Conservation (phyloP, 2,888 invertebrate species). For the Hermodice carunculata region DNA sequence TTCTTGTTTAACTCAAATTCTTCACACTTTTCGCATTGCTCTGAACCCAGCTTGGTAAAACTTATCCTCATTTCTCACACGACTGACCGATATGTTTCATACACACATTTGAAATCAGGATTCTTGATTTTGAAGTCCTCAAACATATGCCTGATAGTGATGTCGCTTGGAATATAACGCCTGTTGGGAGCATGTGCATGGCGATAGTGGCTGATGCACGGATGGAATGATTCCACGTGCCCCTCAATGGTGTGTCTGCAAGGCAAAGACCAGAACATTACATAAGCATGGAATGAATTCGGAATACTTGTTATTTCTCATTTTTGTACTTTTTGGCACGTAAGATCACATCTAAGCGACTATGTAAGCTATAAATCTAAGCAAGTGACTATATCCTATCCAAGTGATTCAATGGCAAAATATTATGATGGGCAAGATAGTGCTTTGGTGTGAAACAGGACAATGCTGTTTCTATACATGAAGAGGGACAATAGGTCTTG, state of each 20-base stretch:
- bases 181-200: constrained; percentile 26
- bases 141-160: constrained; percentile 22
- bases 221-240: constrained; percentile 30
- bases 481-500: no score
- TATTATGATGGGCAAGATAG: no score
- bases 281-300: constrained; percentile 1
- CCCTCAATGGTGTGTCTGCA: no score
- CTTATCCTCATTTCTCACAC: constrained; percentile 28
- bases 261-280: not conserved
- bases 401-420: no score
- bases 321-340: no score
- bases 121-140: constrained; percentile 13
- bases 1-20: not conserved
- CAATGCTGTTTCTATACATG: no score
- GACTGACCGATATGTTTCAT: constrained; percentile 15
- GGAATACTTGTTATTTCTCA: no score
- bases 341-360: no score
- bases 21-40: constrained; percentile 31
- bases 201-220: constrained; percentile 29
- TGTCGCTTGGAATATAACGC: constrained; percentile 28
- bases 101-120: constrained; percentile 9
- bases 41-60: constrained; percentile 30
- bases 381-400: no score
- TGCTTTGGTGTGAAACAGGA: no score
- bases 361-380: no score